These are phyloP conservation scores for Microtus montanus DNA, from an alignment of 2,113 vertebrate genomes.

Conservation along the genomic window DNA sequence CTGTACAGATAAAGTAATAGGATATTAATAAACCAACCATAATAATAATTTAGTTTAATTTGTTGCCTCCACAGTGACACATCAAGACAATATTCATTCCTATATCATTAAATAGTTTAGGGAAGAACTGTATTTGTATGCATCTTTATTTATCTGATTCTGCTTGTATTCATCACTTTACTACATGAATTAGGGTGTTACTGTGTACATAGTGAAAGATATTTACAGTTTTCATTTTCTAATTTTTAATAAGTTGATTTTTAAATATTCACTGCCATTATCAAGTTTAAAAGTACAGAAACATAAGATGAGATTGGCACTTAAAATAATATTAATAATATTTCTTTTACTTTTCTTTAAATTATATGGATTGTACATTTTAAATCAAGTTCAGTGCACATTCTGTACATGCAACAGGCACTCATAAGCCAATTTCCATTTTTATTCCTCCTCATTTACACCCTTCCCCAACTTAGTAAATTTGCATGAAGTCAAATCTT, in stretches of 20 bases:
- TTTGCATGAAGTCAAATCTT: not conserved
- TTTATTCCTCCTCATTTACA: not conserved
- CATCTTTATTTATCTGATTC: not conserved
- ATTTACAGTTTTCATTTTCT: not conserved
- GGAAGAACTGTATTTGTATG: not conserved
- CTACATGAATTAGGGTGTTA: not conserved
- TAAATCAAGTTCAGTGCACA: not conserved
- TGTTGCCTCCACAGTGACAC: not conserved
- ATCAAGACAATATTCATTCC: not conserved
- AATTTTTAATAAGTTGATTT: slow-evolving; percentile 30
- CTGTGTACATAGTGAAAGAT: not conserved
- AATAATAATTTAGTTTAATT: slow-evolving; percentile 3
- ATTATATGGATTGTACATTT: not conserved
- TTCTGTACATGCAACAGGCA: not conserved
- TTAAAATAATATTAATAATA: not conserved
- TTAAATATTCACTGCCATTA: not conserved
- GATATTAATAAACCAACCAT: not conserved
- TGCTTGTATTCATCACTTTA: not conserved
- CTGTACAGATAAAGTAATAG: not conserved
- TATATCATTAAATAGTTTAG: not conserved
- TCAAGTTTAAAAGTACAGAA: slow-evolving; percentile 18
- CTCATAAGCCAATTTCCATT: not conserved
- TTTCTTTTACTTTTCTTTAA: not conserved
- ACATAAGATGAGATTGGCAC: not conserved
- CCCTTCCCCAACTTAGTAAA: rapidly evolving